Base-by-base conservation (phyloP, 1,140 invertebrate genomes). In the Kradibia gibbosae region DNA sequence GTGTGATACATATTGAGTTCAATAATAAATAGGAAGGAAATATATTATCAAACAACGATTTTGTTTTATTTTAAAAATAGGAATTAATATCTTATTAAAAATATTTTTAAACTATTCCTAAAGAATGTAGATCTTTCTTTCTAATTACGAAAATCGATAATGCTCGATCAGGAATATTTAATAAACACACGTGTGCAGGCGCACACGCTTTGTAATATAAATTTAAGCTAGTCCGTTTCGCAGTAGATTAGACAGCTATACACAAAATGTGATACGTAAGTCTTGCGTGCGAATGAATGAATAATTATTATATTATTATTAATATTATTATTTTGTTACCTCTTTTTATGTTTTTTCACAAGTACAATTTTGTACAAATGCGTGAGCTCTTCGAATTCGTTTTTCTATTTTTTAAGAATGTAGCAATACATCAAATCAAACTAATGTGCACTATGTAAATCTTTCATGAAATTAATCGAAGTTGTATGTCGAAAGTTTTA, bases 261-360 rank as follows among this genome's bases (percentile, higher is more conserved):
- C 84, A 88, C 83, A 78, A 78, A 87, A 89, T 90, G 88, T 90
- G 89, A 90, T 89, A 90, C 88, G 73, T 84, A 34, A 82, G 78
- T 78, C 73, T 86, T 85, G 60, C 45, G 83, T 81, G 76, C 83
- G 50, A 48, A 65, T 60, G 36, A 81, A 28, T 31, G 25, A 17
- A 71, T 39, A 17, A 81, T 74, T 81, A 81, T 73, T 73, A 42
- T 65, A 80, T 50, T 76, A 75, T 55, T 81, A 81, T 50, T 82
- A 82, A 60, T 76, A 72, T 78, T 62, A 78, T 78, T 78, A 57
- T 73, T 67, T 78, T 82, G 81, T 78, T 82, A 82, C 75, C 67
- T 82, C 39, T 78, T 82, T 82, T 74, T 78, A 78, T 82, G 75
- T 78, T 82, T 55, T 65, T 73, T 62, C 22, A 17, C 20, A 42